Conservation (phyloP, 2,797 vertebrate genomes). For the Pantherophis alleghaniensis region DNA sequence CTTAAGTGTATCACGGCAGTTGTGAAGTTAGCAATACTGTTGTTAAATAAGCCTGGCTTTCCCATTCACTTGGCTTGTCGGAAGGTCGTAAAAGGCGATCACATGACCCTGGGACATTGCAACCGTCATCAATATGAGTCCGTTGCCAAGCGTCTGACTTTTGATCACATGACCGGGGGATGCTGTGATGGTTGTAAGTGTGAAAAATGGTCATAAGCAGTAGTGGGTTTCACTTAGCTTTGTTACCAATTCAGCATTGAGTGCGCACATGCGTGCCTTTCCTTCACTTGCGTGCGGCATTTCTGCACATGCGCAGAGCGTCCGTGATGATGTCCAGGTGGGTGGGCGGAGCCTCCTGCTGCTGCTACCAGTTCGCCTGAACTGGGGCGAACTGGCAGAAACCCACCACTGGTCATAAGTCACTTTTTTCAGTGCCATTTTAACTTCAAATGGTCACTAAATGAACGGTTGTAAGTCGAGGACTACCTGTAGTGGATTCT, state of each 20-base stretch:
- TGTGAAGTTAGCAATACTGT: neutral
- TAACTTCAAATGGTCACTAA: neutral
- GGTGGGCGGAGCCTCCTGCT: no score
- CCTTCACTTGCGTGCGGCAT: no score
- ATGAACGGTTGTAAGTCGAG: neutral
- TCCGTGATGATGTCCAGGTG: no score
- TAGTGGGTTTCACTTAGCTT: no score
- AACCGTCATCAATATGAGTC: neutral
- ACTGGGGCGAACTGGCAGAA: no score
- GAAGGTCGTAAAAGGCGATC: no score
- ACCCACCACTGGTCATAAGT: neutral
- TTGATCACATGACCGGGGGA: neutral
- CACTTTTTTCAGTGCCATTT: neutral
- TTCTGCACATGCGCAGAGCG: no score
- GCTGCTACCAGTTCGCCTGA: no score
- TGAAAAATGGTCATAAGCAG: neutral
- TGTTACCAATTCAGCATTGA: no score
- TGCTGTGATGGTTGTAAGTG: neutral
- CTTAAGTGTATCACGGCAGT: no score
- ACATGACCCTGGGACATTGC: no score
- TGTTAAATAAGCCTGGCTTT: neutral
- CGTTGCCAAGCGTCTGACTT: neutral
- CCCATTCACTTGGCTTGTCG: neutral
- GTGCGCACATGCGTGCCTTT: no score
- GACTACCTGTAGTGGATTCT: neutral